These are phyloP conservation scores for Microvelia longipes DNA, from an alignment of 1,140 invertebrate genomes.

Conservation along the genomic window DNA sequence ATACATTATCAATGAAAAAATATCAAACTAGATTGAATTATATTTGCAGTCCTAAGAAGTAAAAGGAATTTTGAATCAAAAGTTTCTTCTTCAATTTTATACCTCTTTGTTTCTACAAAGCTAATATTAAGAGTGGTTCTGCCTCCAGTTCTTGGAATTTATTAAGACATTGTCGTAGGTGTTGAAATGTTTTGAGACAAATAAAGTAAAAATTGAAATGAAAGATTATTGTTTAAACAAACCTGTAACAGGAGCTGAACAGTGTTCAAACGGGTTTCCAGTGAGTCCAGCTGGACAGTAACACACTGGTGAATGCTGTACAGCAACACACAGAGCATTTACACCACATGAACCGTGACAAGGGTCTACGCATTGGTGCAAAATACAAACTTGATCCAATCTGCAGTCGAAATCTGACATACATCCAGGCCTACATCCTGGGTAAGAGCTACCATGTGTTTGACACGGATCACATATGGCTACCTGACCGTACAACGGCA, in stretches of 20 bases:
- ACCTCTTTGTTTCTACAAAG: too few species aligned
- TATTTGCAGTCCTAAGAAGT: too few species aligned
- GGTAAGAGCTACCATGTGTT: constrained; percentile 44
- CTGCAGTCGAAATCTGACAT: constrained; percentile 59
- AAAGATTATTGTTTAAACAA: too few species aligned
- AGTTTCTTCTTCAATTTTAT: too few species aligned
- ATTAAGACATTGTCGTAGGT: too few species aligned
- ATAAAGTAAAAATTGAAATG: too few species aligned
- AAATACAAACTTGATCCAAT: constrained; percentile 57
- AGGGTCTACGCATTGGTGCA: constrained; percentile 57
- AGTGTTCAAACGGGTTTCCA: constrained; percentile 71
- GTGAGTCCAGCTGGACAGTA: constrained; percentile 49
- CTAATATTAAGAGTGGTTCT: too few species aligned
- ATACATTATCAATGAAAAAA: too few species aligned
- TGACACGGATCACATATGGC: constrained; percentile 64
- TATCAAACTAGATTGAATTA: too few species aligned
- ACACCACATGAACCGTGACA: constrained; percentile 67
- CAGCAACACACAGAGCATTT: constrained; percentile 57
- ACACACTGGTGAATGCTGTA: constrained; percentile 61
- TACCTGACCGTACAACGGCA: constrained; percentile 48
- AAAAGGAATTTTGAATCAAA: too few species aligned
- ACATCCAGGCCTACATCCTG: constrained; percentile 59
- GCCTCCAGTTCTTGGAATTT: too few species aligned
- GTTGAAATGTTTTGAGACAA: too few species aligned
- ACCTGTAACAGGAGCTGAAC: constrained; percentile 37